phyloP scores from a whole-genome alignment of 1,140 invertebrate genomes.

The Pemphigus obesinymphae region DNA sequence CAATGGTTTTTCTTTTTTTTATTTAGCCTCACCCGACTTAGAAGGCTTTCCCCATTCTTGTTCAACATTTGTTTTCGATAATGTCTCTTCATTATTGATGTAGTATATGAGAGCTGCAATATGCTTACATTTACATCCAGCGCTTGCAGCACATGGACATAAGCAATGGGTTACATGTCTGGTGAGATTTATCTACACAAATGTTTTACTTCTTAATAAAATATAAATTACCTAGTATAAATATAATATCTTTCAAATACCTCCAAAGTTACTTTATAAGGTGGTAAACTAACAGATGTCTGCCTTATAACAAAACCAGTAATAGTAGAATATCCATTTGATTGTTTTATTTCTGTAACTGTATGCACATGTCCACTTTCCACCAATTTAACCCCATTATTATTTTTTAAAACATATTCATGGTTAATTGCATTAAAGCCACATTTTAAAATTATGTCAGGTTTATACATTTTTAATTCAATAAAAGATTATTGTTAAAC shows the following conservation, averaged over 20 bases:
- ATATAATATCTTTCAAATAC: too few species aligned
- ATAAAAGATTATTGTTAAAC: too few species aligned
- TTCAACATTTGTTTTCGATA: background rate
- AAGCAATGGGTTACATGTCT: too few species aligned
- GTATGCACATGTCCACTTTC: background rate
- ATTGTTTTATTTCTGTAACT: background rate
- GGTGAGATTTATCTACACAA: too few species aligned
- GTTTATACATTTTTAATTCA: background rate
- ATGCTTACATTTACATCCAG: too few species aligned
- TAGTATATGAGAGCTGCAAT: too few species aligned
- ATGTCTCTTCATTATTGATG: too few species aligned
- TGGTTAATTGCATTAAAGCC: too few species aligned
- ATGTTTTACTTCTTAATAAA: too few species aligned
- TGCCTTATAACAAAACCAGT: background rate
- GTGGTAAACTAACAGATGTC: background rate
- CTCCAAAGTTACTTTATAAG: background rate
- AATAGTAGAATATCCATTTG: too few species aligned
- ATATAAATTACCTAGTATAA: too few species aligned
- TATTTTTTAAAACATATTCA: background rate
- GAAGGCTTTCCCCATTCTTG: background rate
- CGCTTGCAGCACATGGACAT: too few species aligned
- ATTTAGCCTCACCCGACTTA: background rate
- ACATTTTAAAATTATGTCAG: background rate
- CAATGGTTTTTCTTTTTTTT: background rate
- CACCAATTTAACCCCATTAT: background rate